Base-by-base conservation (phyloP, 2,797 vertebrate genomes). In the Micromesistius poutassou region DNA sequence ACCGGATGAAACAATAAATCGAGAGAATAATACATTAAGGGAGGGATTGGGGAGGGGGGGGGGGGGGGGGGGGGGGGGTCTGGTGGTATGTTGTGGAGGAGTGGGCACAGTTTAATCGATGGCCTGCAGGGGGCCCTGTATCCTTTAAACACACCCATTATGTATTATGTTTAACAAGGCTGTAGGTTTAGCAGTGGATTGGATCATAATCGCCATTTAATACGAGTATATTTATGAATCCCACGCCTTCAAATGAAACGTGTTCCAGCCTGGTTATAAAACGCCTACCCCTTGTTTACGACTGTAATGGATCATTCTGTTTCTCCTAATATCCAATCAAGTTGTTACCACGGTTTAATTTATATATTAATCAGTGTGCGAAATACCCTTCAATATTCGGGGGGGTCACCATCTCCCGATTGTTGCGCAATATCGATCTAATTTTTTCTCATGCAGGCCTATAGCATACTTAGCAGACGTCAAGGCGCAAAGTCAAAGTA, bases 121-220 rank as follows among this genome's bases (percentile, higher is more conserved):
- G 72, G 36, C 84, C 93, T 89, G 78, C 75, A 80, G 89, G 80
- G 79, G 91, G 81, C 90, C 9, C 89, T 91, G 78, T 91, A 73
- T 82, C 76, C 76, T 84, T 80, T 73, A 76, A 77, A 74, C 78
- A 25, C 10, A 35, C 50, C 40, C 13, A 40, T 4, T 5, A 50
- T 14, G 30, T 79, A 72, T 76, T 72, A 33, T n/a, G 42, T 42
- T 74, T 72, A 71, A 16, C 42, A 50, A 76, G 30, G 2, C 40
- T 79, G 22, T 36, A 79, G 42, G 62, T 66, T 82, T 40, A 72
- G 76, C 40, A 42, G 14, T 42, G 14, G 13, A 42, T 42, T 42
- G 40, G 40, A 42, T 71, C 74, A 75, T 81, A 71, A 83, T 80
- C 71, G 81, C 30, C 46, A 79, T 42, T 81, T 78, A 79, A 73